Conservation (phyloP, 2,888 invertebrate species). For the Junonia oenone region DNA sequence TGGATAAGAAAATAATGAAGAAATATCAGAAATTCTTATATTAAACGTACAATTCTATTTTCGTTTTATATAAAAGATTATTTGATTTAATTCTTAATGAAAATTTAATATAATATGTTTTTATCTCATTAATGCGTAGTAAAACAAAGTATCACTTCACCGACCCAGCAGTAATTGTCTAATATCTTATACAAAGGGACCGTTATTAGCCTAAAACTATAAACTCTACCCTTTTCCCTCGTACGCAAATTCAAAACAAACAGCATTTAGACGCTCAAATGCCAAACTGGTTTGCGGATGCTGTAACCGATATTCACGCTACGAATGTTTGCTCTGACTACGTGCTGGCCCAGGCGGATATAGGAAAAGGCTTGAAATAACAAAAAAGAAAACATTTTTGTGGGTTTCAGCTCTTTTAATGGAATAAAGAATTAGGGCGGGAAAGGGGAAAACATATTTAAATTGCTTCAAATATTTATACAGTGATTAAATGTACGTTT, state of each 20-base stretch:
- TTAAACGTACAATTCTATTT: too few relatives aligned
- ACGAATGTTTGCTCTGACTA: slow-evolving; percentile 12
- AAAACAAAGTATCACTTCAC: too few relatives aligned
- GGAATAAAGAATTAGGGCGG: background rate
- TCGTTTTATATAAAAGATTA: too few relatives aligned
- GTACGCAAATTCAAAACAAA: slow-evolving; percentile 15
- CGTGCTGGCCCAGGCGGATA: background rate
- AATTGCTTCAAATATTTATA: background rate
- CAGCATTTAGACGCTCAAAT: slow-evolving; percentile 11
- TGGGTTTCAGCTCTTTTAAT: background rate
- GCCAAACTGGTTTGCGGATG: slow-evolving; percentile 21
- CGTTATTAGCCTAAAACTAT: background rate
- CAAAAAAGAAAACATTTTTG: background rate
- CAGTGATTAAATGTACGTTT: background rate
- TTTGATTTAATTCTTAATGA: too few relatives aligned
- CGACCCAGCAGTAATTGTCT: background rate
- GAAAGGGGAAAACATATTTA: background rate
- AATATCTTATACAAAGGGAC: background rate
- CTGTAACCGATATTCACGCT: slow-evolving; percentile 18
- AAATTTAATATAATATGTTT: too few relatives aligned
- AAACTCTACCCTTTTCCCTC: background rate
- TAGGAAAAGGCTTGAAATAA: slow-evolving; percentile 1
- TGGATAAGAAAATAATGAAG: too few relatives aligned
- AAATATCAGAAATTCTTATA: too few relatives aligned
- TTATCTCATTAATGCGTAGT: too few relatives aligned